phyloP scores from a whole-genome alignment of 1,140 invertebrate genomes.

The Amyelois transitella region DNA sequence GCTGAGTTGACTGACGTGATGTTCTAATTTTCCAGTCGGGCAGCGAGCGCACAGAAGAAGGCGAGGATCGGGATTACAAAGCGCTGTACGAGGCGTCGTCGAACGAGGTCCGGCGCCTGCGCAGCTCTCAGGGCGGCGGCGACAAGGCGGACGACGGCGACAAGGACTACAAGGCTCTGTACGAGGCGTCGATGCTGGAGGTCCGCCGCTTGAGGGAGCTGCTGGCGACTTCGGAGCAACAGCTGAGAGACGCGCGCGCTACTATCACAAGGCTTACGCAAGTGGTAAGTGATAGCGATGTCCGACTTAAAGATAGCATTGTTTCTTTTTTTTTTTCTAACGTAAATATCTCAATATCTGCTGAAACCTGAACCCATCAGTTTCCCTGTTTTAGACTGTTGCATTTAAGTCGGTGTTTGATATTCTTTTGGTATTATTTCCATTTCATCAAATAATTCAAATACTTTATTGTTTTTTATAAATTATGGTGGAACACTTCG shows the following conservation, averaged over 20 bases:
- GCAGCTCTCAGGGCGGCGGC: slow-evolving; percentile 79
- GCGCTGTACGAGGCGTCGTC: slow-evolving; percentile 84
- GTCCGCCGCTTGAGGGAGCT: slow-evolving; percentile 53
- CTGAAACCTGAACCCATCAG: too few species aligned
- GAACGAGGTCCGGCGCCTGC: slow-evolving; percentile 54
- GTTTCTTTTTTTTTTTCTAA: not conserved
- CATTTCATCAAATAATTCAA: too few species aligned
- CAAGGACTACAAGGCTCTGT: slow-evolving; percentile 89
- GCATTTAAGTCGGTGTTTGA: not conserved
- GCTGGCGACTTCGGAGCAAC: slow-evolving; percentile 57
- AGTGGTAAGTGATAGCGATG: slow-evolving; percentile 59
- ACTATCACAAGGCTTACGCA: slow-evolving; percentile 58
- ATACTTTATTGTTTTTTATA: too few species aligned
- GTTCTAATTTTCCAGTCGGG: slow-evolving; percentile 87
- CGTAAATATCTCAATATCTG: too few species aligned
- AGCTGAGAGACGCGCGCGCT: slow-evolving; percentile 79
- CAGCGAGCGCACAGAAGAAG: slow-evolving; percentile 78
- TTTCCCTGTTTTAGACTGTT: too few species aligned
- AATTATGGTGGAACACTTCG: too few species aligned
- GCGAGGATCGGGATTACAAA: slow-evolving; percentile 89
- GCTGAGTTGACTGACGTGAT: too few species aligned
- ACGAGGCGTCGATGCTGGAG: slow-evolving; percentile 79
- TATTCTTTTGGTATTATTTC: too few species aligned
- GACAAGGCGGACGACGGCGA: slow-evolving; percentile 80
- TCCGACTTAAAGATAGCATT: not conserved